phyloP scores from a whole-genome alignment of 2,113 vertebrate species.

The Actinemys pallida region DNA sequence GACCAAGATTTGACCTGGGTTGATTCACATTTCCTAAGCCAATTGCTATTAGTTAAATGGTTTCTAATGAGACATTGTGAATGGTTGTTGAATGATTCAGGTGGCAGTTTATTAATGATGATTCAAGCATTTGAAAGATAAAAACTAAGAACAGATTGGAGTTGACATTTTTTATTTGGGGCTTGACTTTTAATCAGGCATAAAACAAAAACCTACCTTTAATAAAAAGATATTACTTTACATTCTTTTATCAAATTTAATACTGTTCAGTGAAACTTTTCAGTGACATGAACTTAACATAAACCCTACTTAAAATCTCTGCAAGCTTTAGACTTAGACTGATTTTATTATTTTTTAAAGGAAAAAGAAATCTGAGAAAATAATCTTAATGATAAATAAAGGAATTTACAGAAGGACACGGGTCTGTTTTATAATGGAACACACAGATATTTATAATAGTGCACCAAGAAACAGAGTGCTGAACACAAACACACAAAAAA shows the following conservation, averaged over 20 bases:
- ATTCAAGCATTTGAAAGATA: neutral
- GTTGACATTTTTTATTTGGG: neutral
- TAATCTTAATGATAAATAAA: rapidly evolving
- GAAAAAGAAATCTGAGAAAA: neutral
- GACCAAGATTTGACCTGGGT: slow-evolving; percentile 53
- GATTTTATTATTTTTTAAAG: neutral
- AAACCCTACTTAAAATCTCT: neutral
- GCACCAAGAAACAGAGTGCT: neutral
- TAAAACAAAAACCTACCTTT: neutral
- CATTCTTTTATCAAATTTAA: neutral
- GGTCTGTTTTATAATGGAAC: neutral
- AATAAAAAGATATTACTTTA: neutral
- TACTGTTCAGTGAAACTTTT: neutral
- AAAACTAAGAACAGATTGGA: neutral
- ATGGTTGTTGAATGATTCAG: neutral
- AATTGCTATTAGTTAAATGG: neutral
- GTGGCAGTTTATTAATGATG: neutral
- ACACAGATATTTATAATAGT: neutral
- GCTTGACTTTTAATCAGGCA: neutral
- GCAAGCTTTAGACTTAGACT: neutral
- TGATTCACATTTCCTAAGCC: neutral
- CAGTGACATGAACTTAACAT: neutral
- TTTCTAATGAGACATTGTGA: slow-evolving; percentile 34
- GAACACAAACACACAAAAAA: neutral
- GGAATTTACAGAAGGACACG: neutral